A percentile compares a stretch with the other conserved stretches of the same genome.
Evolutionary conservation across 2,797 vertebrate genomes (phyloP).

Genomic region (Urosaurus nigricauda): DNA sequence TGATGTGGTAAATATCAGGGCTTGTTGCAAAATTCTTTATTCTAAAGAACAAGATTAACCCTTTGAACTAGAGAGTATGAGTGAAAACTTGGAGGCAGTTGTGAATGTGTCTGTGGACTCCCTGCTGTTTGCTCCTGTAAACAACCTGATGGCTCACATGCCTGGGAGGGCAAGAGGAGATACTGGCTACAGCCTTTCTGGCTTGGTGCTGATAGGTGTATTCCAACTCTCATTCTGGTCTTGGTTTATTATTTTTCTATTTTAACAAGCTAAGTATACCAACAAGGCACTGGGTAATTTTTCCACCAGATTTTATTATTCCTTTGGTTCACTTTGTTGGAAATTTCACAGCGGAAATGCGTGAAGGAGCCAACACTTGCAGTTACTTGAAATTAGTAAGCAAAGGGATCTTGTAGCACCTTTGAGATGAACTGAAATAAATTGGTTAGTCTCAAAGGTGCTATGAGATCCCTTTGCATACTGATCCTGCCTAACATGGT

Average conservation of each 20-base stretch:
- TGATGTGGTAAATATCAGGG: constrained; percentile 76
- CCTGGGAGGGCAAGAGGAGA: constrained; percentile 46
- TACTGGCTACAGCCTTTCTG: constrained; percentile 8
- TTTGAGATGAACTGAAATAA: too few relatives aligned
- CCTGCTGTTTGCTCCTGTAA: constrained; percentile 64
- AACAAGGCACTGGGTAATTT: not conserved
- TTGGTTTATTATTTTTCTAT: not conserved
- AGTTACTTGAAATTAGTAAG: not conserved
- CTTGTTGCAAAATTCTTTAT: constrained; percentile 74
- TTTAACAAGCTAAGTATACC: not conserved
- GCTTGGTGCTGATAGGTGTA: constrained; percentile 16
- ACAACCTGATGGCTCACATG: constrained; percentile 51
- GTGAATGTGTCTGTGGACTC: constrained; percentile 74
- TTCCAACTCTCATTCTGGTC: not conserved
- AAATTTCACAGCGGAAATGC: constrained; percentile 1
- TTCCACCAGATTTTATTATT: not conserved
- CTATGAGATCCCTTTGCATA: too few relatives aligned
- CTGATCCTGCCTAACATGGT: too few relatives aligned
- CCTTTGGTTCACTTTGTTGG: not conserved
- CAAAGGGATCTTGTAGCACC: too few relatives aligned
- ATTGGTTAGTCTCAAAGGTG: too few relatives aligned
- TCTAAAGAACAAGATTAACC: constrained; percentile 63
- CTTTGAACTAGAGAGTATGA: constrained; percentile 80
- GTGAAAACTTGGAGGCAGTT: constrained; percentile 72
- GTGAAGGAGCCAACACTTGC: not conserved